A percentile compares a stretch with the other conserved stretches of the same genome.
Conservation (phyloP, 2,888 invertebrate genomes). For the Prosopocoilus inquinatus region DNA sequence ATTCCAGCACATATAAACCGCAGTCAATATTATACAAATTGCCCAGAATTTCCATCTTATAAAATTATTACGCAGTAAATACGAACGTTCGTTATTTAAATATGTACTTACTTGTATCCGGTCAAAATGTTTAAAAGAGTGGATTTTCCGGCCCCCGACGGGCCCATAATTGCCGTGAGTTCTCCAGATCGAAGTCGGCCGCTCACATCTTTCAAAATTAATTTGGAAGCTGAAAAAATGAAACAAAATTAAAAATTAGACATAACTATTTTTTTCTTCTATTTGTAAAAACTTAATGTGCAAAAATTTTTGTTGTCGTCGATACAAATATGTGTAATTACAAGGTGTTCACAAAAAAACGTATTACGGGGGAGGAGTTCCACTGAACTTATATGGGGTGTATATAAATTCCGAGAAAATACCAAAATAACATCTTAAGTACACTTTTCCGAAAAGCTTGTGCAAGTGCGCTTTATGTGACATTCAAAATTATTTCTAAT, state of each 20-base stretch:
- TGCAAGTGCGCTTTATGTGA: no score
- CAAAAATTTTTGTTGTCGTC: no score
- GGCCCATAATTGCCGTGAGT: conserved; percentile 96
- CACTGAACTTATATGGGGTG: no score
- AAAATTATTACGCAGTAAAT: not conserved
- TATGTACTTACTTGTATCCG: conserved; percentile 82
- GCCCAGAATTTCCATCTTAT: not conserved
- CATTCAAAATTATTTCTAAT: no score
- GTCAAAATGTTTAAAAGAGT: conserved; percentile 92
- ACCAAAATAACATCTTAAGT: no score
- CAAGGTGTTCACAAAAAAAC: no score
- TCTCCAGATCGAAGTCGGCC: conserved; percentile 86
- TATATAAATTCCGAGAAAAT: no score
- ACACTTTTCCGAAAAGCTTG: no score
- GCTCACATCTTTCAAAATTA: conserved; percentile 85
- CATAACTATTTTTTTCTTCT: not conserved
- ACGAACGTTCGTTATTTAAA: not conserved
- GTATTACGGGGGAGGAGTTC: no score
- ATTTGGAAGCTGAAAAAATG: conserved; percentile 73
- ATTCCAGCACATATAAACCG: no score
- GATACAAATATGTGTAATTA: no score
- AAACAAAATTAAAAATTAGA: not conserved
- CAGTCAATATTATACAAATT: not conserved
- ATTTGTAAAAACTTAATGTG: not conserved
- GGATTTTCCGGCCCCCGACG: conserved; percentile 93